Base-by-base conservation (phyloP, 1,140 invertebrate species). In the Drosophila funebris region DNA sequence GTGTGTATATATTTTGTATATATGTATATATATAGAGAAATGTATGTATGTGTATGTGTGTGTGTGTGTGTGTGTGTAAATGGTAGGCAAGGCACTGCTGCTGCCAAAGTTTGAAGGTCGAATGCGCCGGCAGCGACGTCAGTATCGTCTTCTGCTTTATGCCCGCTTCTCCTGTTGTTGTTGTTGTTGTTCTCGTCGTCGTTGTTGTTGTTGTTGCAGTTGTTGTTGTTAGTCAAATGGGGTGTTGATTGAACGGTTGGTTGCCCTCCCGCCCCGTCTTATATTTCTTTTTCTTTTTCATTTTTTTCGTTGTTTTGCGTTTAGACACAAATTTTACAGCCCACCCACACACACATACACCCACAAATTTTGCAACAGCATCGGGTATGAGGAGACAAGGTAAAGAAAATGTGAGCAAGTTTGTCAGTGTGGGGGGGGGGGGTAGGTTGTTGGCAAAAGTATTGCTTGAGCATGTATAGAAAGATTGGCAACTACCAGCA, bases 191-290 rank as follows among this genome's bases (percentile, higher is more conserved):
- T 61, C 9, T 9, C 41, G 33, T 22, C 66, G 44, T 48, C 16
- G 53, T n/a, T n/a, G 31, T 31, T 61, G n/a, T 9, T 50, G 33
- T 22, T 72, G 44, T 48, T 22, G 53, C 24, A 39, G 57, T 41
- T 68, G 77, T 43, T 77, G 78, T 78, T 81, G 68, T 58, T 84
- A 85, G 77, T 81, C 82, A 88, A 88, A 88, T 88, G 83, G 83
- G 83, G 83, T 88, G 83, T 87, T 88, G 83, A 88, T 88, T 88
- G 83, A 88, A 88, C 76, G 83, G 78, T 88, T 88, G 83, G 39
- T 63, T 50, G 27, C 54, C 56, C 57, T 11, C 18, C 58, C 41
- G 9, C 48, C 20, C 6, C 2, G 16, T 29, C 53, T 20, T 36
- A 13, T 36, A 7, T 31, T 16, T n/a, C 52, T 58, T 53, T 56